Evolutionary conservation across 2,797 vertebrate genomes (phyloP).

Genomic region (Melanotaenia nigrans): DNA sequence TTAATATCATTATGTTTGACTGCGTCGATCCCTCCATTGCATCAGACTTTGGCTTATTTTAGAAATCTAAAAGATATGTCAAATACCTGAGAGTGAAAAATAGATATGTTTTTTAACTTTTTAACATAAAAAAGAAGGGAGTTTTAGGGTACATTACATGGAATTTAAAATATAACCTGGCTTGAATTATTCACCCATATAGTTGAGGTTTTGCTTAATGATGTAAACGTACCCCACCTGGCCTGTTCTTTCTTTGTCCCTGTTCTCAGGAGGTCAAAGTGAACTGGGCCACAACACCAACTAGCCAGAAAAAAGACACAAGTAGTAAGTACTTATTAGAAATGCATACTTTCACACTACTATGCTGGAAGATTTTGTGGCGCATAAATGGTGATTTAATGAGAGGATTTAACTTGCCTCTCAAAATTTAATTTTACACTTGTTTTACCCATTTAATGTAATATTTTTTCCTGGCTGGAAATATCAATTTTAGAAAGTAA

Average conservation of each 20-base stretch:
- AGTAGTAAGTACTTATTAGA: slow-evolving; percentile 90
- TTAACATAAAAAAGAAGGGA: background rate
- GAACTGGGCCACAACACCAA: slow-evolving; percentile 99
- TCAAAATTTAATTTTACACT: background rate
- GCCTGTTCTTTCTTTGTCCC: slow-evolving; percentile 54
- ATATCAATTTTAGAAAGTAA: background rate
- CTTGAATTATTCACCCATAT: background rate
- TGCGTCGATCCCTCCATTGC: background rate
- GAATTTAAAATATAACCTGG: slow-evolving; percentile 11
- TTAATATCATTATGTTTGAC: background rate
- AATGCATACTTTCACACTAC: background rate
- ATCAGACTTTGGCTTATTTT: background rate
- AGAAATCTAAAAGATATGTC: background rate
- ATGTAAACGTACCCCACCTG: slow-evolving; percentile 72
- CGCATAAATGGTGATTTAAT: background rate
- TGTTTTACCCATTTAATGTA: background rate
- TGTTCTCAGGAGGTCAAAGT: slow-evolving; percentile 96
- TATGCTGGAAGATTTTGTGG: background rate
- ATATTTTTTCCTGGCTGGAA: background rate
- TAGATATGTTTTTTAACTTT: background rate
- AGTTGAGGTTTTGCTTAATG: slow-evolving; percentile 35
- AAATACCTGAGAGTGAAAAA: background rate
- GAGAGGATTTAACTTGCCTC: background rate
- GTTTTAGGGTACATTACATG: slow-evolving; percentile 51
- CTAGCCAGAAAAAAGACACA: slow-evolving; percentile 99